These are phyloP conservation scores for Parambassis ranga DNA, from an alignment of 2,797 vertebrate species.

Conservation along the genomic window DNA sequence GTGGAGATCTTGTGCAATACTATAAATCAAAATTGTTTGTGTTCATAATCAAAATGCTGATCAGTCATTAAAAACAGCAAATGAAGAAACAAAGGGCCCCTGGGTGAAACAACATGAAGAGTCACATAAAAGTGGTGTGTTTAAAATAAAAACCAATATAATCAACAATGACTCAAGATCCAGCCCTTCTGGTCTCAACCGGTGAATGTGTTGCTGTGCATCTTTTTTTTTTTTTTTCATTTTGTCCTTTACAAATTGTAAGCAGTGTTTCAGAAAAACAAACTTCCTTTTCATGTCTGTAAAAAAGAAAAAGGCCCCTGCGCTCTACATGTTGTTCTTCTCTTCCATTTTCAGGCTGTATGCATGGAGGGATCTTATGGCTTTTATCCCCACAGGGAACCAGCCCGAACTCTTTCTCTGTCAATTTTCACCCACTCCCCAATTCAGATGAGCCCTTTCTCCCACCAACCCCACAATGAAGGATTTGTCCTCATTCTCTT, in stretches of 20 bases:
- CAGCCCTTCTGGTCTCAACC: too few relatives aligned
- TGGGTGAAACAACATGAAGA: constrained; percentile 11
- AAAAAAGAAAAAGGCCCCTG: constrained; percentile 53
- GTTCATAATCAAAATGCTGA: constrained; percentile 14
- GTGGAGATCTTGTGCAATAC: too few relatives aligned
- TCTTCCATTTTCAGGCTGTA: constrained; percentile 81
- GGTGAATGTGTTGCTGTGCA: constrained; percentile 12
- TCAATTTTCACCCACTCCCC: constrained; percentile 71
- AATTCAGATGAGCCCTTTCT: constrained; percentile 77
- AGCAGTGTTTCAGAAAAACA: constrained; percentile 63
- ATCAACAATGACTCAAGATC: too few relatives aligned
- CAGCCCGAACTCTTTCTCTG: constrained; percentile 85
- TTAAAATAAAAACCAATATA: too few relatives aligned
- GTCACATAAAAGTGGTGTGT: constrained; percentile 13
- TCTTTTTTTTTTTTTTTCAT: constrained; percentile 10
- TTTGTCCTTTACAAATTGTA: constrained; percentile 33
- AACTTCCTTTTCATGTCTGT: constrained; percentile 68
- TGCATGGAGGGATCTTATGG: constrained; percentile 79
- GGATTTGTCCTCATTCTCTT: constrained; percentile 81
- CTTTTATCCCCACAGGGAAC: constrained; percentile 88
- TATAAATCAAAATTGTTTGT: too few relatives aligned
- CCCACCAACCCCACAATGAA: constrained; percentile 81
- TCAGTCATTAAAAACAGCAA: constrained; percentile 21
- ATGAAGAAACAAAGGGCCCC: constrained; percentile 1
- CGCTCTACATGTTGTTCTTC: constrained; percentile 72